Percentiles rank a stretch among this genome's conserved stretches.
Conservation (phyloP, 2,797 vertebrate species). For the Gymnoscopelus microlampas region DNA sequence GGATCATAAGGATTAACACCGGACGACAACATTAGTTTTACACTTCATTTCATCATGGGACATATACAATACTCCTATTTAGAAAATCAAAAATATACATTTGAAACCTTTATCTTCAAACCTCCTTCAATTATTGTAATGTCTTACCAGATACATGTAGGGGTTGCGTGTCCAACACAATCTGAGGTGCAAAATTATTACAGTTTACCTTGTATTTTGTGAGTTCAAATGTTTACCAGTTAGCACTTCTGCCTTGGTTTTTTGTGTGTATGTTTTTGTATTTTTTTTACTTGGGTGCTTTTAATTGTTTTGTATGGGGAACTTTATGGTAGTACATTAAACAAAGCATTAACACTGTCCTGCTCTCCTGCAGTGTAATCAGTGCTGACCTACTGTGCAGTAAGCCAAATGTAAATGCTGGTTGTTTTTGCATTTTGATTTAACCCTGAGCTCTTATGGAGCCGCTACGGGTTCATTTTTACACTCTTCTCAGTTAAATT, state of each 20-base stretch:
- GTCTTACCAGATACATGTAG: too few relatives aligned
- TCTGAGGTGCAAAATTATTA: too few relatives aligned
- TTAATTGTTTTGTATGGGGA: conserved; percentile 2
- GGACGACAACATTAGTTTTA: too few relatives aligned
- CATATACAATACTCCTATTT: too few relatives aligned
- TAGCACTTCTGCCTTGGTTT: not conserved
- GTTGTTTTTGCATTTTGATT: not conserved
- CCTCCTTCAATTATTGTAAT: too few relatives aligned
- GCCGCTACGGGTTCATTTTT: not conserved
- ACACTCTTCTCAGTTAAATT: not conserved
- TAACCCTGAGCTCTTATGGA: not conserved
- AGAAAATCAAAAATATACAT: too few relatives aligned
- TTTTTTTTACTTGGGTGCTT: conserved; percentile 7
- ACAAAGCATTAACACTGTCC: conserved; percentile 27
- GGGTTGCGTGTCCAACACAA: too few relatives aligned
- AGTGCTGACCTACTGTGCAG: not conserved
- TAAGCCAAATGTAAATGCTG: not conserved
- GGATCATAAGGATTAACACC: too few relatives aligned
- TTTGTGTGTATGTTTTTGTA: not conserved
- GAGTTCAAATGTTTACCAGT: too few relatives aligned
- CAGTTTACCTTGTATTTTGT: too few relatives aligned
- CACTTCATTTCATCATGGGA: too few relatives aligned
- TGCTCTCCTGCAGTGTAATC: not conserved
- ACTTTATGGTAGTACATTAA: not conserved
- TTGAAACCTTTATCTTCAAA: too few relatives aligned